phyloP scores from a whole-genome alignment of 2,113 vertebrate species.

The Anser cygnoides region DNA sequence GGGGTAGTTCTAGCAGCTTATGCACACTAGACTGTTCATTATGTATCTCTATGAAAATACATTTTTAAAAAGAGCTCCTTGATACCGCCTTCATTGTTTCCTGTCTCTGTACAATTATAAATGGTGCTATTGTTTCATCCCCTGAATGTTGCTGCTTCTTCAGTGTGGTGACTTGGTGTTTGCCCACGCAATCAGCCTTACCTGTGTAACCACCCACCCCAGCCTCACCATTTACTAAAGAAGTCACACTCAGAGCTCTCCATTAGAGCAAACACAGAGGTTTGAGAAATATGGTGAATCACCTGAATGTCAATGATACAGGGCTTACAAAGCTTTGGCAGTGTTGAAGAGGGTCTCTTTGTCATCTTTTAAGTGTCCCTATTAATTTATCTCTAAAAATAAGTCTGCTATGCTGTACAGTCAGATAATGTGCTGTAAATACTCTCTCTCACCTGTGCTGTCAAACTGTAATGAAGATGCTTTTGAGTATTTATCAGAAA shows the following conservation, averaged over 20 bases:
- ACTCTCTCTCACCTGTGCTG: neutral
- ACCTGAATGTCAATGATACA: neutral
- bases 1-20: neutral
- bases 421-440: too few relatives aligned
- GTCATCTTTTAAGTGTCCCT: neutral
- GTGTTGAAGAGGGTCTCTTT: neutral
- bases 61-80: neutral
- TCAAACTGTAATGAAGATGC: neutral
- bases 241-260: accelerated
- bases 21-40: accelerated
- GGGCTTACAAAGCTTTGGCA: accelerated
- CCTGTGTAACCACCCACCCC: neutral
- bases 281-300: neutral
- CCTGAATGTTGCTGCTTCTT: neutral
- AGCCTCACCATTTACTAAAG: neutral
- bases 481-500: neutral
- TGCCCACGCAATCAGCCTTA: accelerated
- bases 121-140: accelerated
- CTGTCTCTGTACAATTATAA: neutral
- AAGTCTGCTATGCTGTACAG: neutral
- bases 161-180: accelerated
- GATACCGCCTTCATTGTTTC: neutral
- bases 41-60: neutral
- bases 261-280: neutral
- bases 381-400: neutral